Base-by-base conservation (phyloP, 2,113 vertebrate genomes). In the Orthochromis malagaraziensis region DNA sequence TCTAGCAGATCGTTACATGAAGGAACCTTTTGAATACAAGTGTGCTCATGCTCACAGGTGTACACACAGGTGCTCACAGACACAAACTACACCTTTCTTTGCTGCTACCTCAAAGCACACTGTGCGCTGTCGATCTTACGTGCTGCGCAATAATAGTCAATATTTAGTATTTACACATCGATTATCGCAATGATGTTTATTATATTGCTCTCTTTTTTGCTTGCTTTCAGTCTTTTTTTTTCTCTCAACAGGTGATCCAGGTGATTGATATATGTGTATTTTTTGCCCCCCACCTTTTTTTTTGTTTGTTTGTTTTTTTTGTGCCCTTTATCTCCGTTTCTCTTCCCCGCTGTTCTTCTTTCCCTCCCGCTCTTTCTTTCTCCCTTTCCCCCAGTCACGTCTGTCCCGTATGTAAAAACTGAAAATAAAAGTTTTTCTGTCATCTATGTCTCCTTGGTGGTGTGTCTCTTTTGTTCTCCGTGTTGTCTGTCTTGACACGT, bases 11-110 rank as follows among this genome's bases (percentile, higher is more conserved):
- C 2, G 0, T 57, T 26, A 57, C 21, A 57, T 14, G 21, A 57
- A 57, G 54, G 24, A 57, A 57, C 7, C 54, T 57, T 57, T 57
- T 26, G 24, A 57, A 57, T 57, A 57, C 12, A 57, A 57, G 54
- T 0, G 0, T 0, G 2, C 4, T 14, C 6, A 57, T 5, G 54
- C 55, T 57, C 55, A 57, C 55, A 57, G 55, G 55, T 58, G 0
- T 58, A 58, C 26, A 58, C 13, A 2, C 13, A 2, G 24, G 24
- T 2, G 55, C 0, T 57, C 55, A 57, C 2, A 0, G 0, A 57
- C 1, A n/a, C 13, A 57, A 29, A 57, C 55, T 0, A 9, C 4
- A 57, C 55, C 55, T 57, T 0, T 2, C 13, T 57, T 57, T 57
- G 1, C 13, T 5, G 13, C 24, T 57, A 57, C 24, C 55, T 29